Evolutionary conservation across 2,113 vertebrate species (phyloP).

Genomic region (Elgaria multicarinata): DNA sequence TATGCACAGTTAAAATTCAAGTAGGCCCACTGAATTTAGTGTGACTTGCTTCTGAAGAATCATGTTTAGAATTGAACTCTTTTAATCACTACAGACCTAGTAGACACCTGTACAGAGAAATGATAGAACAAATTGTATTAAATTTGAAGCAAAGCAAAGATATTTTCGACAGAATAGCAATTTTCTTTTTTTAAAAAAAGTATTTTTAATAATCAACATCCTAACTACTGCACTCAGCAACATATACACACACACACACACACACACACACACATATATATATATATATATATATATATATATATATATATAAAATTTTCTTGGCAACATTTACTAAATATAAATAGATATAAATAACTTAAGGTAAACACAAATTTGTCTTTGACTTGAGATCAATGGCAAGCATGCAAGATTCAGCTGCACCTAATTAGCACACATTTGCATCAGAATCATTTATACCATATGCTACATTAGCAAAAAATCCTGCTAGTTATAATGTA

Average conservation of each 20-base stretch:
- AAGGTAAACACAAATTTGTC: constrained; percentile 89
- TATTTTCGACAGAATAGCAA: background rate
- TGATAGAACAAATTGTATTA: fast-evolving
- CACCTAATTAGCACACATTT: constrained; percentile 94
- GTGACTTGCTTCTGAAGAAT: background rate
- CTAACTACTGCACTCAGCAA: constrained; percentile 40
- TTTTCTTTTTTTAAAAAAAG: background rate
- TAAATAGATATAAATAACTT: constrained; percentile 83
- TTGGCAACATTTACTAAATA: constrained; percentile 89
- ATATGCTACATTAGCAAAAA: constrained; percentile 88
- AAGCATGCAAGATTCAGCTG: constrained; percentile 85
- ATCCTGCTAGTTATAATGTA: constrained; percentile 77
- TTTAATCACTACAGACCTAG: background rate
- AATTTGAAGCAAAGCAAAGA: background rate
- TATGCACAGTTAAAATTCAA: background rate
- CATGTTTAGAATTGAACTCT: background rate
- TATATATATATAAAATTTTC: constrained; percentile 92
- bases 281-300: too few relatives aligned
- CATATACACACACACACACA: constrained; percentile 79
- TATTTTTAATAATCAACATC: constrained; percentile 2
- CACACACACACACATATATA: constrained; percentile 74
- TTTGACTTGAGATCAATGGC: constrained; percentile 90
- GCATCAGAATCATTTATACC: constrained; percentile 91
- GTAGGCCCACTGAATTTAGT: background rate
- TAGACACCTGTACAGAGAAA: background rate